Percentiles rank a stretch among this genome's conserved stretches.
phyloP scores from a whole-genome alignment of 2,888 invertebrate genomes.

The Acleris laterana region DNA sequence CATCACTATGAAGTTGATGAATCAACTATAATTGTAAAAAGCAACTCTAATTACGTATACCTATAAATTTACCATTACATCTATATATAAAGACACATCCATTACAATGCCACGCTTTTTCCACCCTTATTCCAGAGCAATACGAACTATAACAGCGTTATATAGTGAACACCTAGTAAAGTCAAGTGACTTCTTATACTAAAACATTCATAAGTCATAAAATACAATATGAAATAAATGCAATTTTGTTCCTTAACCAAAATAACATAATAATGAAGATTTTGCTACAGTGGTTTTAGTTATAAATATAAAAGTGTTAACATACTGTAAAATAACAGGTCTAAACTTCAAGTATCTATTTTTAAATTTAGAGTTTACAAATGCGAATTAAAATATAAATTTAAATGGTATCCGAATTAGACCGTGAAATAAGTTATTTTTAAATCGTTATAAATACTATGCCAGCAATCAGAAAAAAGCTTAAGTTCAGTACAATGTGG shows the following conservation, averaged over 20 bases:
- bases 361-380: no score
- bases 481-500: no score
- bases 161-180: constrained; percentile 8
- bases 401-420: no score
- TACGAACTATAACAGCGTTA: constrained; percentile 11
- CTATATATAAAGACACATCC: constrained; percentile 11
- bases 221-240: constrained; percentile 3
- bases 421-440: no score
- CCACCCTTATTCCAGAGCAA: constrained; percentile 4
- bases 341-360: no score
- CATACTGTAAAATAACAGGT: no score
- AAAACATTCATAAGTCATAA: background rate
- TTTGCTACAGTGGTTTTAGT: background rate
- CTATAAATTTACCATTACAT: background rate
- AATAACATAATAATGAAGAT: background rate
- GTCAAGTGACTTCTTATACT: constrained; percentile 2
- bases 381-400: no score
- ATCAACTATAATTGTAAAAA: background rate
- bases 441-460: no score
- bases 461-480: no score
- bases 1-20: no score
- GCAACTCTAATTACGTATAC: background rate
- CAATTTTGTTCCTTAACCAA: background rate
- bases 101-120: background rate
- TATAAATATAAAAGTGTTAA: no score